Evolutionary conservation across 2,797 vertebrate species (phyloP).

Genomic region (Sebastiscus tertius): DNA sequence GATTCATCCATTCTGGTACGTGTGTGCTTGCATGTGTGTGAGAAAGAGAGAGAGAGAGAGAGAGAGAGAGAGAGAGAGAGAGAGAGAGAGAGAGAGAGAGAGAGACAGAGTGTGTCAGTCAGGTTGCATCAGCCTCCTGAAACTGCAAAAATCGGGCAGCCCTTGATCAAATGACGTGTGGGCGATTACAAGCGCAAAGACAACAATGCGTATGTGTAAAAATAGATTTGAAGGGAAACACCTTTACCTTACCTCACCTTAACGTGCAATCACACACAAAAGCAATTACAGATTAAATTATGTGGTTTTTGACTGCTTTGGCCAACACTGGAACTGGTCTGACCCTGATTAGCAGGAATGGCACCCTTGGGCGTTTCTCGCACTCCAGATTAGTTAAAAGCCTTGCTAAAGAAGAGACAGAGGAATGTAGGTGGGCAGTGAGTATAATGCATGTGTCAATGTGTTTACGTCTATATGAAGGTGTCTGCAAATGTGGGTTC

Average conservation of each 20-base stretch:
- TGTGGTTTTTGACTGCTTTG: constrained; percentile 28
- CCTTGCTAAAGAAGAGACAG: neutral
- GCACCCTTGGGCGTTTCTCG: constrained; percentile 64
- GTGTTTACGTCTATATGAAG: constrained; percentile 28
- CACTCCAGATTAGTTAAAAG: constrained; percentile 50
- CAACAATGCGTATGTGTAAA: constrained; percentile 1
- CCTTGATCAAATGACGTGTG: constrained; percentile 7
- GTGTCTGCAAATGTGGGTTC: neutral
- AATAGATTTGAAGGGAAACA: constrained; percentile 43
- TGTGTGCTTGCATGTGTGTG: constrained; percentile 1
- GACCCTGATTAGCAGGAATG: constrained; percentile 62
- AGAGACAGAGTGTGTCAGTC: constrained; percentile 42
- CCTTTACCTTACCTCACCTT: constrained; percentile 21
- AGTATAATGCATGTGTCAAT: constrained; percentile 10
- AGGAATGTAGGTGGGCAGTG: neutral
- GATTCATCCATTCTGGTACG: constrained; percentile 47
- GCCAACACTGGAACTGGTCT: constrained; percentile 52
- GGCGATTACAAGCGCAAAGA: neutral
- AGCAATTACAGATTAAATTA: constrained; percentile 37
- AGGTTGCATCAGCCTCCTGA: constrained; percentile 62
- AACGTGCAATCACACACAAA: neutral
- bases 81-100: constrained; percentile 1
- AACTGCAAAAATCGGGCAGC: constrained; percentile 33
- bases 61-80: neutral
- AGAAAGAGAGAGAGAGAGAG: neutral